Evolutionary conservation across 2,113 vertebrate genomes (phyloP), one percentile per base, ranked within the genome.

Genomic region (Fukomys damarensis): DNA sequence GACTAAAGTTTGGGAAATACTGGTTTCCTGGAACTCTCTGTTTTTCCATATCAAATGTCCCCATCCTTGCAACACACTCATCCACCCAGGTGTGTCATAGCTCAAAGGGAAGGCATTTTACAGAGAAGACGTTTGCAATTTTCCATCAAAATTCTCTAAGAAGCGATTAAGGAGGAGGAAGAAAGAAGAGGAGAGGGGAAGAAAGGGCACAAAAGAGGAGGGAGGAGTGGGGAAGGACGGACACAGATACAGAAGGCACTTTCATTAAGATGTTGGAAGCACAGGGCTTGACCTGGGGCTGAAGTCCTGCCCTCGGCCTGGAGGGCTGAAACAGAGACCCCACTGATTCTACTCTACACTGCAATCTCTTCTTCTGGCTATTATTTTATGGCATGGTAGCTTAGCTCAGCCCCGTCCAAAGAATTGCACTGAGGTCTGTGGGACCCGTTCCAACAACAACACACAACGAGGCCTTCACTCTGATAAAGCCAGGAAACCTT

Each of bases 381-480:
- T 97, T 96, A 98, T 93, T 94, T 96, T 97, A 97, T 85, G 85
- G 76, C 89, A 96, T 76, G 80, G 95, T 92, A 93, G 96, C 94
- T 96, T 81, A 92, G 86, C 84, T 96, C 90, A 91, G 87, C 82
- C 89, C 93, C 79, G 86, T 92, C 93, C 95, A 94, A 96, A 96
- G 93, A 94, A 91, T 0, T 86, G 72, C 58, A 93, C 83, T 81
- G 77, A 96, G 91, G 92, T 96, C 95, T 96, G 92, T 90, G 97
- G 96, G 97, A 96, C 30, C n/a, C 80, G 81, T 94, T 98, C 97
- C 98, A 98, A 93, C 86, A 96, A 96, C 56, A 97, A 98, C 95
- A 97, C 85, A 98, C 96, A 98, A 96, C 95, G 85, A 92, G 76
- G 81, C 96, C 85, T 98, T 98, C 97, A 98, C 92, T 97, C 89